Percentiles rank a stretch among this genome's conserved stretches.
phyloP scores from a whole-genome alignment of 1,140 invertebrate species.

The Orchesella cincta region DNA sequence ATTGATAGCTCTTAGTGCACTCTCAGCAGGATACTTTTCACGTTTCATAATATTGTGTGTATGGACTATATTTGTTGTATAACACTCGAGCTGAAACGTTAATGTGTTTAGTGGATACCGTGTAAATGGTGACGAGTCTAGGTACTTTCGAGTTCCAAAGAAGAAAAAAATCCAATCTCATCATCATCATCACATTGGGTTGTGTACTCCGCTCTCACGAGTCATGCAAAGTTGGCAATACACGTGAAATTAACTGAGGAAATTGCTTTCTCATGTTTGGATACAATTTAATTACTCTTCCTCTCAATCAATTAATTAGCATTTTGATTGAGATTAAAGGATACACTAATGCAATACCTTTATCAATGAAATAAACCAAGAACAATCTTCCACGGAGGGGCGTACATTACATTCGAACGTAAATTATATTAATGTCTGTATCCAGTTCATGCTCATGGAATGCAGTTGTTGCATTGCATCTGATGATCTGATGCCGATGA shows the following conservation, averaged over 20 bases:
- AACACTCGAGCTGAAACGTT: too few species aligned
- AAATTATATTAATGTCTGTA: conserved; percentile 7
- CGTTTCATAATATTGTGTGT: too few species aligned
- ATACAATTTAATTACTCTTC: conserved; percentile 28
- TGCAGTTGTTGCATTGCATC: not conserved
- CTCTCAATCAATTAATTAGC: conserved; percentile 30
- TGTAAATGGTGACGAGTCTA: too few species aligned
- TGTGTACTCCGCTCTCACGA: too few species aligned
- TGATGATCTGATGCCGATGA: too few species aligned
- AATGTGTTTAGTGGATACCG: too few species aligned
- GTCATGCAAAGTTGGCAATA: too few species aligned
- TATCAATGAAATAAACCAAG: not conserved
- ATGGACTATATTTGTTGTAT: too few species aligned
- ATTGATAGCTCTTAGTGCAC: conserved; percentile 22
- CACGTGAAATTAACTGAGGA: not conserved
- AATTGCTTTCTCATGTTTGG: conserved; percentile 26
- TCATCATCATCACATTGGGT: too few species aligned
- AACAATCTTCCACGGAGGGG: too few species aligned
- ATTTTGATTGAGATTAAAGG: conserved; percentile 29
- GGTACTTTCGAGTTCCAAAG: too few species aligned
- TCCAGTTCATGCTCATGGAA: not conserved
- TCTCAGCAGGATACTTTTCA: not conserved
- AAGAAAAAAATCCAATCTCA: too few species aligned
- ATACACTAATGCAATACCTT: conserved; percentile 14
- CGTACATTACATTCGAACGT: not conserved